Conservation (phyloP, 2,888 invertebrate species). For the Colostygia pectinataria region DNA sequence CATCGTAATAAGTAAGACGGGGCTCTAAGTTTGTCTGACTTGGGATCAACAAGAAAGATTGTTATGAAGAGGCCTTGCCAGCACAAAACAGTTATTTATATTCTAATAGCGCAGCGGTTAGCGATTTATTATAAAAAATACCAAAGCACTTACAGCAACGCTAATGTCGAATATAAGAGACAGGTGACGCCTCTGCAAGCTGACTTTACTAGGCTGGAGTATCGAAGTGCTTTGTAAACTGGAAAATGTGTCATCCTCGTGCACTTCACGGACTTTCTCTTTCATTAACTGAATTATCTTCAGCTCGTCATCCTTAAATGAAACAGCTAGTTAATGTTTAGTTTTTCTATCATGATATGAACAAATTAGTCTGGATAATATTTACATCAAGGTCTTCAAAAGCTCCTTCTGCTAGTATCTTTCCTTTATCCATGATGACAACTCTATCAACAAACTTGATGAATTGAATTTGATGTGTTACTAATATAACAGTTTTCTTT, state of each 20-base stretch:
- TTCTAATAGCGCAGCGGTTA: no score
- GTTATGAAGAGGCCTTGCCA: no score
- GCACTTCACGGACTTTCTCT: conserved; percentile 61
- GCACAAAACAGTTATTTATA: no score
- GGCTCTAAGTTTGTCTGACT: no score
- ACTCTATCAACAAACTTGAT: conserved; percentile 86
- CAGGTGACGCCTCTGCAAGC: conserved; percentile 53
- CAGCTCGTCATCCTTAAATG: conserved; percentile 56
- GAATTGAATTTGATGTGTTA: conserved; percentile 94
- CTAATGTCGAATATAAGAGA: conserved; percentile 60
- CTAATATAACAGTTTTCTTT: conserved; percentile 88
- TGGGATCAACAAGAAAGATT: not conserved
- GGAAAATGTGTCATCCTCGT: conserved; percentile 50
- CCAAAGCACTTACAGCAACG: conserved; percentile 46
- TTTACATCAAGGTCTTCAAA: conserved; percentile 66
- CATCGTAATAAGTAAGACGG: no score
- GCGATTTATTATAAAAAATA: not conserved
- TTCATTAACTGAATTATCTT: conserved; percentile 67
- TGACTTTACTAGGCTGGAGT: conserved; percentile 54
- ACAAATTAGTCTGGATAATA: conserved; percentile 7
- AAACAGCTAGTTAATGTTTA: not conserved
- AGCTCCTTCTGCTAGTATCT: conserved; percentile 60
- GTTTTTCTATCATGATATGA: not conserved
- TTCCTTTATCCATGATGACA: conserved; percentile 70
- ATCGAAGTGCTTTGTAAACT: conserved; percentile 43